Base-by-base conservation (phyloP, 2,888 invertebrate species). In the Merodon equestris region DNA sequence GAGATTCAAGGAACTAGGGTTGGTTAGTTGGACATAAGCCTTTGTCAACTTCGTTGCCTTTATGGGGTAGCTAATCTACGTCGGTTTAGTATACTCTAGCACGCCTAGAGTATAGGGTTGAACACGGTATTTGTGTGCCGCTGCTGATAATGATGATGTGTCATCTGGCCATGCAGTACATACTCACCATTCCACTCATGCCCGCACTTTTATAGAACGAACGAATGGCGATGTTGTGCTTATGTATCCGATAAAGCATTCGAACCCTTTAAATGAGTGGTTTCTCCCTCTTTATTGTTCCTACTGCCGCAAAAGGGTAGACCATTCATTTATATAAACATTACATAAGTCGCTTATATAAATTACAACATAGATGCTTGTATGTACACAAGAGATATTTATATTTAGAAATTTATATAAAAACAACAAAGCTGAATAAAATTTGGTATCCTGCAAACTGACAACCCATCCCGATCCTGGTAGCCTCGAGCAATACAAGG, bases 391-490 rank as follows among this genome's bases (percentile, higher is more conserved):
- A 38, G 48, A 27, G 27, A 27, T n/a, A 15, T 53, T 60, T 66
- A 17, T 45, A 60, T 79, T 73, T 63, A 53, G 38, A 79, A 73
- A 79, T 73, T 79, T 79, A 79, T 79, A 73, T 73, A 79, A 64
- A 79, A 73, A 68, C 73, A 79, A 68, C 73, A 79, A 68, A 73
- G 57, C 67, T 63, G 68, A 68, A 73, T 79, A 74, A 73, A 79
- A 73, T 79, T 73, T 73, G 63, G 48, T 51, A 66, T 74, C 68
- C 63, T 73, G 58, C 63, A 12, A 63, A 64, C 57, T 63, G 57
- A 60, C 61, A 58, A 53, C 53, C 68, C 54, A 47, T 79, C 63
- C 36, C 27, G 51, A 7, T 27, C 27, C 27, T 27, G 27, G 7
- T 27, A 27, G 27, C 19, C 50, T 48, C 36, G 10, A 1, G 14